A percentile compares a stretch with the other conserved stretches of the same genome.
Evolutionary conservation across 2,797 vertebrate genomes (phyloP).

Genomic region (Acanthopagrus latus): DNA sequence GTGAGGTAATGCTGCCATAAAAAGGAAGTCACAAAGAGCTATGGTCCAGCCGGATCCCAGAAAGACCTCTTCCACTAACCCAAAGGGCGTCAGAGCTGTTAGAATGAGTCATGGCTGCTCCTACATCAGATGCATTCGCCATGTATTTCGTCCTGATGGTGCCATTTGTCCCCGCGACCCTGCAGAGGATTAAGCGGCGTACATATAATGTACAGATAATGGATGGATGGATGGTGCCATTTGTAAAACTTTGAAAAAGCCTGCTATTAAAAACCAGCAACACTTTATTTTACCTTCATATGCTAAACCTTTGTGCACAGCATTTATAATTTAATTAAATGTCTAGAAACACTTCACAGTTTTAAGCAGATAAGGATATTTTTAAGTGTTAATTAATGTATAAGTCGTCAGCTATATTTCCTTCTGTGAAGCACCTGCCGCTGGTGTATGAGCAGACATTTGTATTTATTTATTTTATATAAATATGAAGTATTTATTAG

Average conservation of each 20-base stretch:
- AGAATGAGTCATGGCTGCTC: conserved; percentile 43
- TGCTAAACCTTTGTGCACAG: background rate
- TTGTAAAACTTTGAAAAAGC: conserved; percentile 7
- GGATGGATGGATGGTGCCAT: conserved; percentile 18
- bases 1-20: conserved; percentile 70
- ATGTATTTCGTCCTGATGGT: conserved; percentile 22
- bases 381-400: background rate
- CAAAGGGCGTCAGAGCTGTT: conserved; percentile 24
- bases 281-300: background rate
- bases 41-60: conserved; percentile 25
- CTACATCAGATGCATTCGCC: background rate
- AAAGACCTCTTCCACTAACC: conserved; percentile 49
- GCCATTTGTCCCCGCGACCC: no score
- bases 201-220: no score
- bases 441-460: background rate
- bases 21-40: conserved; percentile 55
- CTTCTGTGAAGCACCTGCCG: no score
- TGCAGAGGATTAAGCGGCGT: no score
- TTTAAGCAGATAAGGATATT: background rate
- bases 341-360: background rate
- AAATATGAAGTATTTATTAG: no score
- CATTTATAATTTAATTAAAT: background rate
- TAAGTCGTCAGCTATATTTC: background rate
- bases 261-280: background rate
- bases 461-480: no score